Base-by-base conservation (phyloP, 2,888 invertebrate genomes). In the Willowsia nigromaculata region DNA sequence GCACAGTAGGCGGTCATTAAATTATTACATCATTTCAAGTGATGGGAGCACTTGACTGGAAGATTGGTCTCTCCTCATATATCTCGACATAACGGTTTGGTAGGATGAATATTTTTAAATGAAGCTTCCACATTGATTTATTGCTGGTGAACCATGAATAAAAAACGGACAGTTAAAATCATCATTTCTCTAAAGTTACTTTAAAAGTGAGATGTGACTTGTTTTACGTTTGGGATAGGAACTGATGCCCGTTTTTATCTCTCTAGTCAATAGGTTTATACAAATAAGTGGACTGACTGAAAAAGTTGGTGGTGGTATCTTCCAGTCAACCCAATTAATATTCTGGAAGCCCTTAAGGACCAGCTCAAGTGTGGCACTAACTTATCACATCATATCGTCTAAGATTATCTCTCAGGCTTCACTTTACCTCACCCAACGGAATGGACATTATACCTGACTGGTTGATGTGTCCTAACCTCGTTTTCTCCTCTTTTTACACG, bases 1-100 rank as follows among this genome's bases (percentile, higher is more conserved):
- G 25, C 83, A 43, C 71, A 71, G 53, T 84, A 71, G 83, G 83
- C 83, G 83, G 83, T 84, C 83, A 84, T 68, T 84, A 84, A 68
- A 74, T 85, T 74, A 74, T 85, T 74, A 56, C 74, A 74, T 43
- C 40, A 85, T 74, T 74, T 74, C 74, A 43, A 74, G 27, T 74
- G 71, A 27, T 68, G 65, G 11, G 43, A 71, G 43, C 11, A 71
- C 18, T 68, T 68, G 37, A 18, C 33, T 68, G 37, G 1, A 18
- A 18, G 68, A 65, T n/a, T n/a, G n/a, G n/a, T n/a, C n/a, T n/a
- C n/a, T n/a, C n/a, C n/a, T n/a, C n/a, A n/a, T n/a, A n/a, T n/a
- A n/a, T n/a, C n/a, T n/a, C n/a, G n/a, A n/a, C n/a, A n/a, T n/a
- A n/a, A n/a, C n/a, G n/a, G n/a, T n/a, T n/a, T n/a, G n/a, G n/a